Conservation (phyloP, 92 coral and sea anemone species). For the Actinostola sp. region DNA sequence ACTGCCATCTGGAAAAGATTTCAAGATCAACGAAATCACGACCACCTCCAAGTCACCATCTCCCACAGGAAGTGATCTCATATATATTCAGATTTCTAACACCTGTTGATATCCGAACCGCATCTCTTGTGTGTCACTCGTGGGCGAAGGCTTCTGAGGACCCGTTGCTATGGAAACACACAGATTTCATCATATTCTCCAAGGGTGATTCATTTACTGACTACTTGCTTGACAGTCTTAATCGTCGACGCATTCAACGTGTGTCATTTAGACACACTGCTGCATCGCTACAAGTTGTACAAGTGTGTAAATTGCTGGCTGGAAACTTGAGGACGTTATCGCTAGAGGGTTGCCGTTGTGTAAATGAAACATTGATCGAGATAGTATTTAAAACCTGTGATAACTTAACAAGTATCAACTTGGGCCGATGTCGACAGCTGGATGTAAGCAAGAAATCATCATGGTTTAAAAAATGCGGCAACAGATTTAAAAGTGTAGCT, state of each 20-base stretch:
- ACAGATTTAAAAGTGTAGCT: slow-evolving; percentile 31
- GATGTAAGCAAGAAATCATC: slow-evolving; percentile 52
- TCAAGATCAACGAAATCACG: background rate
- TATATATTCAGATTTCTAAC: slow-evolving; percentile 80
- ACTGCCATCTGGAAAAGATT: too few species aligned
- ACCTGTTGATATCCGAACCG: slow-evolving; percentile 55
- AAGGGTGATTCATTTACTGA: slow-evolving; percentile 61
- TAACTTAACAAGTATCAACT: slow-evolving; percentile 45
- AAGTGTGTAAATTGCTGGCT: slow-evolving; percentile 76
- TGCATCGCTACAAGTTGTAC: slow-evolving; percentile 64
- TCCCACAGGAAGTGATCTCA: slow-evolving; percentile 75
- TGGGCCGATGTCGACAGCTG: slow-evolving; percentile 82
- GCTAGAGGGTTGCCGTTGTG: slow-evolving; percentile 73
- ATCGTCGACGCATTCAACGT: slow-evolving; percentile 63
- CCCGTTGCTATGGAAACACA: slow-evolving; percentile 78
- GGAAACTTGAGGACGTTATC: slow-evolving; percentile 47
- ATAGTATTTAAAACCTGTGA: slow-evolving; percentile 37
- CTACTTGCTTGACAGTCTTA: slow-evolving; percentile 68
- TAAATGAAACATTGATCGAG: slow-evolving; percentile 45
- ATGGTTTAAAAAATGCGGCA: slow-evolving; percentile 52
- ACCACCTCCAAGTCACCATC: slow-evolving; percentile 1
- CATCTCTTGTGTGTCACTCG: slow-evolving; percentile 66
- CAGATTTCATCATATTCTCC: slow-evolving; percentile 47
- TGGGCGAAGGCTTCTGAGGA: slow-evolving; percentile 87
- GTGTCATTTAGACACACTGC: slow-evolving; percentile 60